These are phyloP conservation scores for Cephus cinctus DNA, from an alignment of 1,140 invertebrate species.

Conservation along the genomic window DNA sequence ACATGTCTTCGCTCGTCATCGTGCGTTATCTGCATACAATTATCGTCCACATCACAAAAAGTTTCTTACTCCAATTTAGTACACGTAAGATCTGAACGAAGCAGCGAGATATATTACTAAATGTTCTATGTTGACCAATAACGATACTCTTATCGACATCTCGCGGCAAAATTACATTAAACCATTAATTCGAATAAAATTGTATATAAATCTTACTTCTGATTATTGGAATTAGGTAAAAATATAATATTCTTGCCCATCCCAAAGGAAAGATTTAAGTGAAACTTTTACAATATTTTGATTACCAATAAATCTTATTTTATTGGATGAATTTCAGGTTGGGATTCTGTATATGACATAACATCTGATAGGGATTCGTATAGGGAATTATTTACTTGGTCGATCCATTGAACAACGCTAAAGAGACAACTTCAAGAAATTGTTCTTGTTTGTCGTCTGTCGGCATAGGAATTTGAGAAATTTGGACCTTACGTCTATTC, in stretches of 20 bases:
- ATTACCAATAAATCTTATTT: neutral
- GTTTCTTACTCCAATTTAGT: slow-evolving; percentile 26
- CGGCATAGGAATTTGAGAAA: neutral
- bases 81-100: slow-evolving; percentile 36
- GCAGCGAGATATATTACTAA: neutral
- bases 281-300: neutral
- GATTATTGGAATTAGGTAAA: neutral
- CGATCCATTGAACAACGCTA: neutral
- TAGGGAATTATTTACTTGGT: no score
- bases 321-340: neutral
- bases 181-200: neutral
- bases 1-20: slow-evolving; percentile 28
- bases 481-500: slow-evolving; percentile 1
- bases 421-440: slow-evolving; percentile 4
- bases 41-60: slow-evolving; percentile 34
- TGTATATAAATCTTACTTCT: neutral
- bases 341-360: neutral
- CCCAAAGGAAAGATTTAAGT: no score
- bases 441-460: slow-evolving; percentile 24
- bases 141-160: neutral
- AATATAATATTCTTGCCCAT: neutral
- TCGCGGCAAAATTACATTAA: neutral
- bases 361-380: neutral
- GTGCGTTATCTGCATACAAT: slow-evolving; percentile 38
- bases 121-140: neutral